These are phyloP conservation scores for Siderastrea siderea DNA, from an alignment of 92 coral and sea anemone genomes.

Conservation along the genomic window DNA sequence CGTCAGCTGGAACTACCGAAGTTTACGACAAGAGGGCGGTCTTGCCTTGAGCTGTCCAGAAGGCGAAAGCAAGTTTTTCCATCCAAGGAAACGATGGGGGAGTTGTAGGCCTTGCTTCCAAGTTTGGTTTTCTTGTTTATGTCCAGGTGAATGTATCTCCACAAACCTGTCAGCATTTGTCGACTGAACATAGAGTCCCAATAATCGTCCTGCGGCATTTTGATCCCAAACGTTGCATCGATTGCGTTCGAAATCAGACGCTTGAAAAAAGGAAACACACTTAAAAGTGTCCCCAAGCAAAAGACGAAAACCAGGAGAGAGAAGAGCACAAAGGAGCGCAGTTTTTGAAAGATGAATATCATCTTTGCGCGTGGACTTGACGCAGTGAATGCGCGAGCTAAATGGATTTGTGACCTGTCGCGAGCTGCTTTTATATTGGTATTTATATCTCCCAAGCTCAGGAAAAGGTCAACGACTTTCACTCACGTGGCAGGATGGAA, in stretches of 20 bases:
- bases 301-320: constrained; percentile 54
- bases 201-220: constrained; percentile 80
- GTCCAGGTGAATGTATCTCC: constrained; percentile 76
- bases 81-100: constrained; percentile 76
- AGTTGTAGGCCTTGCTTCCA: constrained; percentile 76
- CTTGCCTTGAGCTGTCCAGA: constrained; percentile 56
- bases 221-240: constrained; percentile 74
- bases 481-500: constrained; percentile 43
- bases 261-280: constrained; percentile 76
- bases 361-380: constrained; percentile 37
- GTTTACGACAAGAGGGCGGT: constrained; percentile 77
- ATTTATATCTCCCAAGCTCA: constrained; percentile 37
- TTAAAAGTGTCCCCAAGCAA: constrained; percentile 67
- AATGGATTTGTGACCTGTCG: constrained; percentile 35
- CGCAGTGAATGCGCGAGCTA: constrained; percentile 21
- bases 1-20: constrained; percentile 85
- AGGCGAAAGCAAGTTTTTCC: constrained; percentile 63
- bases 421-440: constrained; percentile 35
- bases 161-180: constrained; percentile 79
- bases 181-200: constrained; percentile 87
- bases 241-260: constrained; percentile 55
- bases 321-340: constrained; percentile 58
- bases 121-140: constrained; percentile 71
- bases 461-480: constrained; percentile 54
- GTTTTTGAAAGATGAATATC: constrained; percentile 41